Base-by-base conservation (phyloP, 1,140 invertebrate genomes). In the Ceratitis capitata region DNA sequence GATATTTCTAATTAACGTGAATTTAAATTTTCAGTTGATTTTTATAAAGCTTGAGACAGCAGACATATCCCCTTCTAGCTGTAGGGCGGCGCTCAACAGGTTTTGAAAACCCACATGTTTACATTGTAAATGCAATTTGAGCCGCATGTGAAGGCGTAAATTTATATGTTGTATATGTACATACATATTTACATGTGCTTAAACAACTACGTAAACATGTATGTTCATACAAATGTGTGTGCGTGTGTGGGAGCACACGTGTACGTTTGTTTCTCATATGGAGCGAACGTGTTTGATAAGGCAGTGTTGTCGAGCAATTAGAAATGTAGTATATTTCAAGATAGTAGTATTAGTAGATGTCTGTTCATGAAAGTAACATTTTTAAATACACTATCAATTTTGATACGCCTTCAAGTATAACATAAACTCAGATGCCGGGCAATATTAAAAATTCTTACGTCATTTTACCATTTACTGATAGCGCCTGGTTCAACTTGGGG, bases 21-120 rank as follows among this genome's bases (percentile, higher is more conserved):
- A n/a, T n/a, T n/a, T n/a, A n/a, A n/a, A n/a, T n/a, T n/a, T n/a
- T n/a, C n/a, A n/a, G n/a, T n/a, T n/a, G n/a, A n/a, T n/a, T n/a
- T n/a, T n/a, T n/a, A n/a, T n/a, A n/a, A n/a, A n/a, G n/a, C n/a
- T n/a, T n/a, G n/a, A n/a, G n/a, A n/a, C n/a, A n/a, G n/a, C n/a
- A n/a, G n/a, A n/a, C n/a, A n/a, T n/a, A n/a, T n/a, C n/a, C n/a
- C n/a, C n/a, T n/a, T 3, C 0, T 4, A 6, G 35, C 2, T 69
- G 32, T 39, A 69, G 69, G 35, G 19, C 69, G 69, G 39, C 39
- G 45, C 23, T 45, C 42, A 78, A 78, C 69, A 78, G 39, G 69
- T 78, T 78, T 78, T 26, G 3, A 2, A 69, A 69, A 69, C 69
- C 69, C 69, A 78, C 69, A 78, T 69, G 35, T 69, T 69, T 69